These are phyloP conservation scores for Gymnoscopelus braueri DNA, from an alignment of 2,797 vertebrate genomes.

Conservation along the genomic window DNA sequence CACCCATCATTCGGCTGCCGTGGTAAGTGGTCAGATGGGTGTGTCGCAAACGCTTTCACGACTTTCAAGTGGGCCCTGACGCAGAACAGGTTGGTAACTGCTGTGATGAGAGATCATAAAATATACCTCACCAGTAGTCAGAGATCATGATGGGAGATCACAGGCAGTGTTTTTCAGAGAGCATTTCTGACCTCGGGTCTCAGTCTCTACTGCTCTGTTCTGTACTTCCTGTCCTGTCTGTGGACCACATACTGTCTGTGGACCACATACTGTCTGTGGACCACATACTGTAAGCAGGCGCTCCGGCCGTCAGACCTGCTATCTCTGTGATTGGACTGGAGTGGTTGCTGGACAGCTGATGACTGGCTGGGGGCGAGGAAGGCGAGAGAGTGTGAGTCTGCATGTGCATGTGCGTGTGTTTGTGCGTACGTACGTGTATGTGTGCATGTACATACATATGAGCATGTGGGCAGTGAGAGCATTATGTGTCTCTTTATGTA, in stretches of 20 bases:
- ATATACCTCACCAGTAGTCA: too few relatives aligned
- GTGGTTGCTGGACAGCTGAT: conserved; percentile 44
- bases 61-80: too few relatives aligned
- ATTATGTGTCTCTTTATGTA: conserved; percentile 24
- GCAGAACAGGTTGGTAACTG: too few relatives aligned
- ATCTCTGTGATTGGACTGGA: conserved; percentile 53
- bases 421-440: conserved; percentile 6
- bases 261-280: conserved; percentile 25
- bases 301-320: conserved; percentile 40
- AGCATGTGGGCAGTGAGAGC: background rate
- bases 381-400: conserved; percentile 31
- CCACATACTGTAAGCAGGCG: conserved; percentile 37
- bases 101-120: too few relatives aligned
- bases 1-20: too few relatives aligned
- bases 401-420: conserved; percentile 11
- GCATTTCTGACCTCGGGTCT: too few relatives aligned
- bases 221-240: too few relatives aligned
- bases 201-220: too few relatives aligned
- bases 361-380: conserved; percentile 42
- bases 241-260: conserved; percentile 24
- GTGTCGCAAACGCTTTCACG: too few relatives aligned
- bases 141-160: too few relatives aligned
- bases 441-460: background rate
- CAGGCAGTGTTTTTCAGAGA: too few relatives aligned
- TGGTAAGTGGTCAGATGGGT: too few relatives aligned